These are phyloP conservation scores for Epinotia brunnichana DNA, from an alignment of 2,888 invertebrate species.

Conservation along the genomic window DNA sequence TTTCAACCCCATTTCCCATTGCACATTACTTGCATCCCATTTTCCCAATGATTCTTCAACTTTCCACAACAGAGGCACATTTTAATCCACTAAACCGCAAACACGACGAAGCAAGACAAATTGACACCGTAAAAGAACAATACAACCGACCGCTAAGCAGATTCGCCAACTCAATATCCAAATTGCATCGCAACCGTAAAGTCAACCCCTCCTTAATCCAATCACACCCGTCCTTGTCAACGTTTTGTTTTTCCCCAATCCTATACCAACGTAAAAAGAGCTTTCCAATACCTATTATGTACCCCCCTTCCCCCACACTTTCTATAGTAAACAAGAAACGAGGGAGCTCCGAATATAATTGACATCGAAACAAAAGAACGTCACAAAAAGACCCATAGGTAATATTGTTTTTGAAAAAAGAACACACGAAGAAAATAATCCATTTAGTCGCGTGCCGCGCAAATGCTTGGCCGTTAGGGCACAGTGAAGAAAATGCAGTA, in stretches of 20 bases:
- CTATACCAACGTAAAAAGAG: conserved; percentile 61
- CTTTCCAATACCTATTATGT: conserved; percentile 47
- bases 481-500: conserved; percentile 26
- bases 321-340: conserved; percentile 45
- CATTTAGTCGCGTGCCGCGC: conserved; percentile 80
- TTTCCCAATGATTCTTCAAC: conserved; percentile 8
- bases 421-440: conserved; percentile 82
- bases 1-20: not conserved
- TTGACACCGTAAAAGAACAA: conserved; percentile 69
- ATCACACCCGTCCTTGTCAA: conserved; percentile 82
- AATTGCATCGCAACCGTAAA: conserved; percentile 81
- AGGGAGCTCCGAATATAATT: conserved; percentile 58
- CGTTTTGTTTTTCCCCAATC: conserved; percentile 74
- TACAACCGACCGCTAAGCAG: conserved; percentile 72
- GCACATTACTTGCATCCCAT: not conserved
- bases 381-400: conserved; percentile 54
- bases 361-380: conserved; percentile 57
- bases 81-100: conserved; percentile 37
- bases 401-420: conserved; percentile 74
- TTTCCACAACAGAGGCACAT: conserved; percentile 12
- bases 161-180: conserved; percentile 81
- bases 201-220: conserved; percentile 82
- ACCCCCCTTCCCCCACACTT: conserved; percentile 1
- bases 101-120: conserved; percentile 58
- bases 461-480: conserved; percentile 55